Conservation (phyloP, 1,140 invertebrate genomes). For the Drosophila ananassae region DNA sequence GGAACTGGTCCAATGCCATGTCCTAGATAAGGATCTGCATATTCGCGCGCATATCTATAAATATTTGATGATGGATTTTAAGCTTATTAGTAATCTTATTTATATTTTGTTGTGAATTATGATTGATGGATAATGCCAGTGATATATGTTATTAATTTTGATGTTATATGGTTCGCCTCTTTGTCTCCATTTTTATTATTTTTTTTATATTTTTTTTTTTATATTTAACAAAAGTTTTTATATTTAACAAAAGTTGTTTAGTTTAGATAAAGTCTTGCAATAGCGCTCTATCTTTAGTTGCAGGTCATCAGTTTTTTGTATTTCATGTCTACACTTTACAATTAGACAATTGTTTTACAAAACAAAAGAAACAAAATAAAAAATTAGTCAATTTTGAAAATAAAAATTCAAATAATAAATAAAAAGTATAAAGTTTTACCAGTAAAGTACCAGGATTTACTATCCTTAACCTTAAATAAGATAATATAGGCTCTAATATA, state of each 20-base stretch:
- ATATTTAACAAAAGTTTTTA: slow-evolving; percentile 33
- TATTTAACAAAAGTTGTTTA: slow-evolving; percentile 66
- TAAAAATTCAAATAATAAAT: slow-evolving; percentile 11
- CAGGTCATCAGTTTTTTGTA: slow-evolving; percentile 40
- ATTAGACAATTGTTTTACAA: slow-evolving; percentile 24
- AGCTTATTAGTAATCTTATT: slow-evolving; percentile 26
- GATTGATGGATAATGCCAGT: slow-evolving; percentile 51
- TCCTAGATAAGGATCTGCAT: slow-evolving; percentile 96
- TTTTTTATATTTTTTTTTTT: no score
- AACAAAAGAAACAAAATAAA: slow-evolving; percentile 49
- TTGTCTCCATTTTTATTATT: background rate
- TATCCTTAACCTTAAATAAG: slow-evolving; percentile 3
- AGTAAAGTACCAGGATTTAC: slow-evolving; percentile 5
- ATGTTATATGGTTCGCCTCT: background rate
- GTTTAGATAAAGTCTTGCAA: slow-evolving; percentile 59
- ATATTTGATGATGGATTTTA: slow-evolving; percentile 46
- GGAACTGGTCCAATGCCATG: slow-evolving; percentile 98
- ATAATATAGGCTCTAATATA: background rate
- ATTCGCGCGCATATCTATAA: slow-evolving; percentile 94
- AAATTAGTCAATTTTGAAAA: slow-evolving; percentile 53
- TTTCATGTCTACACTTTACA: slow-evolving; percentile 58
- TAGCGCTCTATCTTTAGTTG: slow-evolving; percentile 59
- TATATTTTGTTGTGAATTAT: background rate
- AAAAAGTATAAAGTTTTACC: slow-evolving; percentile 16
- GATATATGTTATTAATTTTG: slow-evolving; percentile 11